Conservation (phyloP, 2,113 vertebrate species). For the Thalassoma bifasciatum region DNA sequence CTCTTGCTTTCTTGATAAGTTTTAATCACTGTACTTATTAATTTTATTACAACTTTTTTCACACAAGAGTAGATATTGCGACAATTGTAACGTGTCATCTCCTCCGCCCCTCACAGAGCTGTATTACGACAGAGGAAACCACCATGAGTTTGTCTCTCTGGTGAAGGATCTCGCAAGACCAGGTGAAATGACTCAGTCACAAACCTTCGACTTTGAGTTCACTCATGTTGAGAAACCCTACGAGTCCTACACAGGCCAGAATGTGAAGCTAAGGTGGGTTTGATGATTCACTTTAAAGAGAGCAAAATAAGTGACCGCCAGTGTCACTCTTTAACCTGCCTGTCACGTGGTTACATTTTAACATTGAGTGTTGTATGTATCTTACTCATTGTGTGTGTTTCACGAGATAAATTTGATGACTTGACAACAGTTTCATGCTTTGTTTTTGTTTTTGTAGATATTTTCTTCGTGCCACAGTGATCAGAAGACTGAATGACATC, state of each 20-base stretch:
- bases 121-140: constrained; percentile 98
- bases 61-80: too few relatives aligned
- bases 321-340: constrained; percentile 37
- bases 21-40: too few relatives aligned
- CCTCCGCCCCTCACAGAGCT: constrained; percentile 83
- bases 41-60: too few relatives aligned
- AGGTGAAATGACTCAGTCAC: constrained; percentile 94
- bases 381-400: background rate
- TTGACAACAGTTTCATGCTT: fast-evolving
- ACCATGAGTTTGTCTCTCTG: constrained; percentile 97
- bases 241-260: constrained; percentile 98
- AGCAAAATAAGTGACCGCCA: background rate
- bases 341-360: background rate
- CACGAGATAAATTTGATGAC: background rate
- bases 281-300: constrained; percentile 42
- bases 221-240: constrained; percentile 98
- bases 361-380: background rate
- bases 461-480: constrained; percentile 95
- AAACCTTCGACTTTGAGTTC: constrained; percentile 98
- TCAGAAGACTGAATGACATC: constrained; percentile 94
- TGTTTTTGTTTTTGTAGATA: constrained; percentile 83
- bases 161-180: constrained; percentile 97
- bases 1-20: too few relatives aligned
- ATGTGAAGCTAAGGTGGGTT: constrained; percentile 93
- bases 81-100: too few relatives aligned